Percentiles rank a stretch among this genome's conserved stretches.
These are phyloP conservation scores for Physocephala rufipes DNA, from an alignment of 2,888 invertebrate genomes.

Conservation along the genomic window DNA sequence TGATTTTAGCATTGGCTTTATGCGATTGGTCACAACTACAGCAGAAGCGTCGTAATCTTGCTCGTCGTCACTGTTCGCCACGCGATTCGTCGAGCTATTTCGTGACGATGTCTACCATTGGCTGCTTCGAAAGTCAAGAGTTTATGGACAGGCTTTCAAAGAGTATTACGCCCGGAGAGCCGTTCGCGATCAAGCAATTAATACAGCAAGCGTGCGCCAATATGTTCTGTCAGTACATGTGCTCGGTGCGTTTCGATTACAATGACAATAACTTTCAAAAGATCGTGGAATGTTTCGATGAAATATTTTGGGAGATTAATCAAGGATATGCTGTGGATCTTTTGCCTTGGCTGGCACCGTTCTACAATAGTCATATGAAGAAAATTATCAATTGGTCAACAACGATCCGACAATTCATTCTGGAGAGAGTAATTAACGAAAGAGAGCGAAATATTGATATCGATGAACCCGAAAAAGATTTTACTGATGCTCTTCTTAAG, in stretches of 20 bases:
- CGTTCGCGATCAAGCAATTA: slow-evolving; percentile 74
- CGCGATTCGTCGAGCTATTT: slow-evolving; percentile 78
- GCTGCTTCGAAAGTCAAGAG: slow-evolving; percentile 72
- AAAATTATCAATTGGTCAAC: slow-evolving; percentile 76
- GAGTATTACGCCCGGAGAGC: slow-evolving; percentile 59
- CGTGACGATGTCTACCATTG: slow-evolving; percentile 75
- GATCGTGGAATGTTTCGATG: slow-evolving; percentile 79
- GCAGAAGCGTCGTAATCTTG: slow-evolving; percentile 79
- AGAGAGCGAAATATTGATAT: slow-evolving; percentile 65
- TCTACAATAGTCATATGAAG: slow-evolving; percentile 75
- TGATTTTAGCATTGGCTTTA: slow-evolving; percentile 79
- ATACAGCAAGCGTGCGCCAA: slow-evolving; percentile 82
- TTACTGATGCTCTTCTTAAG: slow-evolving; percentile 80
- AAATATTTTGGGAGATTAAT: slow-evolving; percentile 92
- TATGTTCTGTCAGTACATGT: slow-evolving; percentile 89
- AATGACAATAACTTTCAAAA: slow-evolving; percentile 75
- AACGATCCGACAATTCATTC: slow-evolving; percentile 77
- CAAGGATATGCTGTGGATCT: slow-evolving; percentile 89
- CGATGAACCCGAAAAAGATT: slow-evolving; percentile 75
- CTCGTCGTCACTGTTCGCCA: slow-evolving; percentile 83
- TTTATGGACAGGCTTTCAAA: slow-evolving; percentile 70
- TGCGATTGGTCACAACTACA: slow-evolving; percentile 90
- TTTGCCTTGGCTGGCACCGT: slow-evolving; percentile 81
- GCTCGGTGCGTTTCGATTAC: slow-evolving; percentile 78
- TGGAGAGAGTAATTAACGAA: slow-evolving; percentile 74